Evolutionary conservation across 2,888 invertebrate species (phyloP).

Genomic region (Hoplodrina blanda): DNA sequence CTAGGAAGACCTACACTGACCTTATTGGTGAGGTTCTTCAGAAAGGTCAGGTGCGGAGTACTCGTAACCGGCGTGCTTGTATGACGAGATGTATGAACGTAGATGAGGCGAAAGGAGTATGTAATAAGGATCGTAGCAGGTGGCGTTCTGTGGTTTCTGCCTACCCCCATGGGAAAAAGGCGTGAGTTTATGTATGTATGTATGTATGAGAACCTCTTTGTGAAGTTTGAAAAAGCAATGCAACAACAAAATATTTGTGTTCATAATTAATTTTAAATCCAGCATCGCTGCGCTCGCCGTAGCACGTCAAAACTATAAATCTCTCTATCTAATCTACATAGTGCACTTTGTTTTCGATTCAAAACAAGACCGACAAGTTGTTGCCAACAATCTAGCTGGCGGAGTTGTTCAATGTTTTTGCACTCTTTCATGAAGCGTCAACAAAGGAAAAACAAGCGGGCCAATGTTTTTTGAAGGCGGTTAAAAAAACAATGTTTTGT

Average conservation of each 20-base stretch:
- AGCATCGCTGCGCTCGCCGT: slow-evolving; percentile 3
- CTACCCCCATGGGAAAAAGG: too few species aligned
- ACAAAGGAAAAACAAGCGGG: slow-evolving; percentile 5
- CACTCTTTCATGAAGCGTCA: slow-evolving; percentile 10
- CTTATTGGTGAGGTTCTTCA: too few species aligned
- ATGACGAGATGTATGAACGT: too few species aligned
- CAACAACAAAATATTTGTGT: slow-evolving; percentile 14
- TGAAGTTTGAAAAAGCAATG: slow-evolving; percentile 6
- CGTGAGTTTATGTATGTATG: too few species aligned
- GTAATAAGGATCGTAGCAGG: too few species aligned
- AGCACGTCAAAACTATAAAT: slow-evolving; percentile 32
- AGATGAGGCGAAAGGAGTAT: too few species aligned
- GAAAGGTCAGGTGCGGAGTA: too few species aligned
- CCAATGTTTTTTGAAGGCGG: not conserved
- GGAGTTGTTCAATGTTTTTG: slow-evolving; percentile 20
- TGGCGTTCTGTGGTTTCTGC: too few species aligned
- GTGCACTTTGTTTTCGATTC: slow-evolving; percentile 34
- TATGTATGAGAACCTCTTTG: too few species aligned
- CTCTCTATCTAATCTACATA: not conserved
- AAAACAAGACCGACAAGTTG: slow-evolving; percentile 35
- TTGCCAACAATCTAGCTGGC: slow-evolving; percentile 28
- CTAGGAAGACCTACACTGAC: too few species aligned
- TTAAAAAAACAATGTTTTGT: not conserved
- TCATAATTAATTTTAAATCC: slow-evolving; percentile 14
- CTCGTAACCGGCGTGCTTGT: too few species aligned